A percentile compares a stretch with the other conserved stretches of the same genome.
These are phyloP conservation scores for Dryadula phaetusa DNA, from an alignment of 2,888 invertebrate species.

Conservation along the genomic window DNA sequence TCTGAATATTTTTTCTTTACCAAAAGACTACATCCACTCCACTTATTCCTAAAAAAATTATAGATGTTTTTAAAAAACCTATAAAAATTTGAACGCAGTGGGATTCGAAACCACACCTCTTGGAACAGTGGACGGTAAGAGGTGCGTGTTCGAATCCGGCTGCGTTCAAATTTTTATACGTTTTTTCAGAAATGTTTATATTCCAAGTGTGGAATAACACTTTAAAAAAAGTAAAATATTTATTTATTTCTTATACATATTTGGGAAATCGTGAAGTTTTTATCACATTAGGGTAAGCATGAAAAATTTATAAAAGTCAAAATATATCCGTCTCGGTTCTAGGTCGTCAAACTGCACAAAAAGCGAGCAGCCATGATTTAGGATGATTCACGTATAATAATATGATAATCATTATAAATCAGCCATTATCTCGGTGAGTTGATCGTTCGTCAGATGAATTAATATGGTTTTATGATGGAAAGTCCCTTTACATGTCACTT, in stretches of 20 bases:
- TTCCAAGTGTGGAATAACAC: too few species aligned
- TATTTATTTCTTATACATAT: neutral
- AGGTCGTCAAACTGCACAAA: slow-evolving; percentile 56
- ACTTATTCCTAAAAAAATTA: too few species aligned
- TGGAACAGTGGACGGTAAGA: too few species aligned
- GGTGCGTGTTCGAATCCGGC: too few species aligned
- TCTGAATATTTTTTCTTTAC: too few species aligned
- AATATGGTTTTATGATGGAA: slow-evolving; percentile 52
- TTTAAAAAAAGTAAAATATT: too few species aligned
- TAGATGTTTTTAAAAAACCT: too few species aligned
- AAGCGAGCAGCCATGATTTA: slow-evolving; percentile 62
- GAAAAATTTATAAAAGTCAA: slow-evolving; percentile 37
- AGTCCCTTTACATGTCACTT: slow-evolving; percentile 48
- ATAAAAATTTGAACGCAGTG: too few species aligned
- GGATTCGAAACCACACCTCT: too few species aligned
- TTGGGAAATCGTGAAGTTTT: slow-evolving; percentile 12
- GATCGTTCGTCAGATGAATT: slow-evolving; percentile 68
- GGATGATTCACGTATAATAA: slow-evolving; percentile 71
- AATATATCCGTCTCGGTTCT: slow-evolving; percentile 47
- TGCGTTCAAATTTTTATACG: too few species aligned
- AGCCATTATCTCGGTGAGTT: slow-evolving; percentile 67
- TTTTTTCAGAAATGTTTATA: too few species aligned
- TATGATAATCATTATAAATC: slow-evolving; percentile 77
- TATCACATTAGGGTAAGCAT: slow-evolving; percentile 13
- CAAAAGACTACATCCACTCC: too few species aligned